phyloP scores from a whole-genome alignment of 2,888 invertebrate genomes.

The Leptopterna dolabrata region DNA sequence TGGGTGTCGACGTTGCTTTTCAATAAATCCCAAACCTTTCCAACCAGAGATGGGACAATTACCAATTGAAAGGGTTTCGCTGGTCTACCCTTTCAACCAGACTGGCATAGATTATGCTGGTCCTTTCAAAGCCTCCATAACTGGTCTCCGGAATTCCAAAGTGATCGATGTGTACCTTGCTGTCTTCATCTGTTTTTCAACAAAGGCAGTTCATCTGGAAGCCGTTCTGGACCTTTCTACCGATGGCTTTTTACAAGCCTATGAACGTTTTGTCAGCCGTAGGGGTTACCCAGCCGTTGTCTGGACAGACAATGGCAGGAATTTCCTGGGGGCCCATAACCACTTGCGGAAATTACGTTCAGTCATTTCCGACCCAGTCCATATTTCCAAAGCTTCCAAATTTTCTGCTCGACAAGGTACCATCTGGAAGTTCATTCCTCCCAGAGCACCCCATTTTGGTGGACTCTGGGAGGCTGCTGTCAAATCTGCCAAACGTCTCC shows the following conservation, averaged over 20 bases:
- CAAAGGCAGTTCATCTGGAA: background rate
- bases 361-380: background rate
- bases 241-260: constrained; percentile 17
- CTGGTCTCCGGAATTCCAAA: background rate
- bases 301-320: constrained; percentile 34
- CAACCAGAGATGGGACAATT: constrained; percentile 26
- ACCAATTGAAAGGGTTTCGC: background rate
- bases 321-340: constrained; percentile 26
- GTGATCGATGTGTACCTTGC: background rate
- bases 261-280: constrained; percentile 4
- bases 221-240: background rate
- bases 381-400: background rate
- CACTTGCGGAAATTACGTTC: background rate
- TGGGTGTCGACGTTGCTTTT: background rate
- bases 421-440: constrained; percentile 29
- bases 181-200: background rate
- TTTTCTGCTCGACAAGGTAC: background rate
- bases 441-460: constrained; percentile 22
- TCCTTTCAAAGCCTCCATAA: background rate
- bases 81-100: background rate
- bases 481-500: background rate
- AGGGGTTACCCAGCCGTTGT: constrained; percentile 23
- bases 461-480: constrained; percentile 16
- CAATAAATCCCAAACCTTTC: constrained; percentile 26
- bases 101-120: constrained; percentile 25